Evolutionary conservation across 2,113 vertebrate species (phyloP).

Genomic region (Passer montanus): DNA sequence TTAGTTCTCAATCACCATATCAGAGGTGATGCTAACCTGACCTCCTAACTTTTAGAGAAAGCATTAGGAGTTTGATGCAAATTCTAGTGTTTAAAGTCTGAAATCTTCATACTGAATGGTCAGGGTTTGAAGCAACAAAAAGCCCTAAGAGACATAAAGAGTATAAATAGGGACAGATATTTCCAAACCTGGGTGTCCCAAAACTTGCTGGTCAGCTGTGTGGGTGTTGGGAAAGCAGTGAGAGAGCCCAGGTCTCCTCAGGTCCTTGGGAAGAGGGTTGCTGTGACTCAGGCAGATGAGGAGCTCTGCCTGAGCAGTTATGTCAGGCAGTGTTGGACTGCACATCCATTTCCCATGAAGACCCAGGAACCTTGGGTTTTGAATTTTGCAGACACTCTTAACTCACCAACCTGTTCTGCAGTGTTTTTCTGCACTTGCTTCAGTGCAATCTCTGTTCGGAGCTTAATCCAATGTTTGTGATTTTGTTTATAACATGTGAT

Average conservation of each 20-base stretch:
- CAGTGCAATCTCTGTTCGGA: neutral
- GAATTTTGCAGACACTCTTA: neutral
- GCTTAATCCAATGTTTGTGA: neutral
- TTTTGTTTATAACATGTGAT: neutral
- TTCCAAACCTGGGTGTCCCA: neutral
- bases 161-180: neutral
- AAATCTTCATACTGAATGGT: neutral
- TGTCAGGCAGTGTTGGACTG: neutral
- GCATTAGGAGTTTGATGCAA: neutral
- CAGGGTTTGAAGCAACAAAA: neutral
- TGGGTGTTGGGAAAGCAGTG: neutral
- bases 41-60: neutral
- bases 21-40: neutral
- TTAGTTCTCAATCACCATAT: neutral
- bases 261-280: neutral
- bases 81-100: neutral
- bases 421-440: neutral
- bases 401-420: neutral
- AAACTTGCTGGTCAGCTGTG: neutral
- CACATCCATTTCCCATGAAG: neutral
- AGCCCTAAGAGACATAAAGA: neutral
- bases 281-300: neutral
- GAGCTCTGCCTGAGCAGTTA: neutral
- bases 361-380: neutral
- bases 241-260: neutral